Evolutionary conservation across 1,140 invertebrate genomes (phyloP), one percentile per base, ranked within the genome.

Genomic region (Drosophila arawakana): DNA sequence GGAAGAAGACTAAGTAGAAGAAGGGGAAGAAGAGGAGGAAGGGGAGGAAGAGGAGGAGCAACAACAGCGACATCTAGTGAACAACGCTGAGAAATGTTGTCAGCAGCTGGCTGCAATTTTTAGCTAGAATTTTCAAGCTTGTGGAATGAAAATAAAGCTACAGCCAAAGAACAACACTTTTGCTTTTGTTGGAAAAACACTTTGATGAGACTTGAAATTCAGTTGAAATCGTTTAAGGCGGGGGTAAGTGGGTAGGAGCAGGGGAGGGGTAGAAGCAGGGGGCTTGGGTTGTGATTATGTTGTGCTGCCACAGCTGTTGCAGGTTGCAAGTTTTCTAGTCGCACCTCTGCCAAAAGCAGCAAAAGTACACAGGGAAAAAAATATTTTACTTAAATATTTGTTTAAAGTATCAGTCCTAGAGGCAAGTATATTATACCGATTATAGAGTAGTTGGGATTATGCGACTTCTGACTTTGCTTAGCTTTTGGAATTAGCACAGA

Each of bases 41-140:
- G n/a, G 35, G 2, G 10, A 60, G 30, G 18, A 68, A 15, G 6
- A 13, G 21, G 9, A 46, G 30, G 15, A 52, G 57, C 41, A 47
- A 6, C 34, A 68, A 37, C 6, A 58, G 49, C 10, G 58, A 39
- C 7, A 52, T 15, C 9, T 6, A 30, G 25, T 10, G 3, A 21
- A 52, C 25, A 68, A 60, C 54, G 52, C 18, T 50, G 47, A 35
- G 47, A 54, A 61, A 69, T 61, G 57, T 73, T 73, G 63, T 61
- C 65, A 66, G 77, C 80, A 76, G 80, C 79, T 82, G 75, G 58
- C 50, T 65, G 73, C 76, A 79, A 81, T 78, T 68, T 86, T 86
- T 86, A 86, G 80, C 79, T 76, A 68, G 82, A 86, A 86, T 82
- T 76, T 57, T 30, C 25, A 49, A 61, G 72, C 76, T 79, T 58